phyloP scores from a whole-genome alignment of 2,113 vertebrate species.

The Desmodus rotundus region DNA sequence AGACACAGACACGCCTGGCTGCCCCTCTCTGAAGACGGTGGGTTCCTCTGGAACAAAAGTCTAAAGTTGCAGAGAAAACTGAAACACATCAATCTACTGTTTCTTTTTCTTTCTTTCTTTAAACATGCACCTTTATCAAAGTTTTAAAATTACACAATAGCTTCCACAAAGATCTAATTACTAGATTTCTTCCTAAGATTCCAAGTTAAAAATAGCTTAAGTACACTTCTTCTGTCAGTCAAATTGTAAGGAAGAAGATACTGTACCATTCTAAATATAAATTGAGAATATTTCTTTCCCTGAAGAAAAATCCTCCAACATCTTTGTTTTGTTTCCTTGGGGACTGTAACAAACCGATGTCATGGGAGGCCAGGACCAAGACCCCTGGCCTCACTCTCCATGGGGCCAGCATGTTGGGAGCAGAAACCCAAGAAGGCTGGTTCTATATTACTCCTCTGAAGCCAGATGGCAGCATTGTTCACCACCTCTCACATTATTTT shows the following conservation, averaged over 20 bases:
- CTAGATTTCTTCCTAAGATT: conserved; percentile 57
- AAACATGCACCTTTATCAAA: conserved; percentile 46
- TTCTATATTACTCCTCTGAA: background rate
- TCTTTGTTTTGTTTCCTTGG: conserved; percentile 7
- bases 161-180: conserved; percentile 69
- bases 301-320: conserved; percentile 36
- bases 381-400: background rate
- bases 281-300: conserved; percentile 42
- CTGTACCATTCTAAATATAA: conserved; percentile 54
- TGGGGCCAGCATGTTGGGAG: accelerated
- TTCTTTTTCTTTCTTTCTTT: background rate
- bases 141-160: conserved; percentile 67
- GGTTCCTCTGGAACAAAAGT: conserved; percentile 28
- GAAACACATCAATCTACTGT: conserved; percentile 51
- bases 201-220: conserved; percentile 73
- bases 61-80: conserved; percentile 31
- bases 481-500: background rate
- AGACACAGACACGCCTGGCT: background rate
- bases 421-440: background rate
- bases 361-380: background rate
- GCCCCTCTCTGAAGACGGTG: conserved; percentile 41
- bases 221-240: conserved; percentile 67
- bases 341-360: background rate
- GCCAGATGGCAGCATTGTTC: background rate
- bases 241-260: conserved; percentile 59